phyloP scores from a whole-genome alignment of 2,113 vertebrate species.

The Dascyllus trimaculatus region DNA sequence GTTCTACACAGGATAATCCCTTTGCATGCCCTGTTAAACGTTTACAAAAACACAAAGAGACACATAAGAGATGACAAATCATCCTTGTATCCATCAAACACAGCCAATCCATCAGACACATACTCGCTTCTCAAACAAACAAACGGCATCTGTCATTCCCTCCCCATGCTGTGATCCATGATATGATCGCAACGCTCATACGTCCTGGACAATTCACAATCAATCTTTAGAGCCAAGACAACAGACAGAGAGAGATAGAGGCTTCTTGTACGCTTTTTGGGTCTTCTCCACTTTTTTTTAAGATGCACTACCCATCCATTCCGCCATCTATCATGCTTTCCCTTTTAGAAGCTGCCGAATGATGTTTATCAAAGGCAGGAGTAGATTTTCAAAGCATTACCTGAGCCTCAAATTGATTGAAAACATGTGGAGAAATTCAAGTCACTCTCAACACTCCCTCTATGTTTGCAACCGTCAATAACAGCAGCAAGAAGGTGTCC shows the following conservation, averaged over 20 bases:
- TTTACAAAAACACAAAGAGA: conserved; percentile 46
- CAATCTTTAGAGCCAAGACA: conserved; percentile 65
- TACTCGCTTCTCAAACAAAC: conserved; percentile 65
- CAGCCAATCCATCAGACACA: conserved; percentile 70
- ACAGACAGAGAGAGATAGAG: conserved; percentile 38
- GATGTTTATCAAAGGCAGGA: conserved; percentile 72
- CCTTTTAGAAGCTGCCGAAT: conserved; percentile 35
- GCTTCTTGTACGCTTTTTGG: conserved; percentile 48
- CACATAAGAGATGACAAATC: conserved; percentile 62
- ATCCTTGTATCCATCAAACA: conserved; percentile 37
- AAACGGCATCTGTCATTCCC: conserved; percentile 74
- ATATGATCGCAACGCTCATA: conserved; percentile 68
- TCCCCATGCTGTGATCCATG: conserved; percentile 70
- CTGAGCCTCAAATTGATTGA: conserved; percentile 63
- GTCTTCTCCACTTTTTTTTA: conserved; percentile 36
- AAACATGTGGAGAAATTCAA: conserved; percentile 60
- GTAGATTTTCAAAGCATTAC: conserved; percentile 65
- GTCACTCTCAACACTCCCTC: conserved; percentile 32
- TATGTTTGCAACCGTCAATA: conserved; percentile 58
- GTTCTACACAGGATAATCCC: background rate
- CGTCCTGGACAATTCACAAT: conserved; percentile 67
- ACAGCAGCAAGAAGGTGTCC: conserved; percentile 51
- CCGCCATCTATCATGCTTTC: conserved; percentile 58
- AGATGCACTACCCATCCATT: conserved; percentile 25
- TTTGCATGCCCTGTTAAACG: conserved; percentile 32